phyloP scores from a whole-genome alignment of 2,888 invertebrate species.

The Sabatieria punctata region DNA sequence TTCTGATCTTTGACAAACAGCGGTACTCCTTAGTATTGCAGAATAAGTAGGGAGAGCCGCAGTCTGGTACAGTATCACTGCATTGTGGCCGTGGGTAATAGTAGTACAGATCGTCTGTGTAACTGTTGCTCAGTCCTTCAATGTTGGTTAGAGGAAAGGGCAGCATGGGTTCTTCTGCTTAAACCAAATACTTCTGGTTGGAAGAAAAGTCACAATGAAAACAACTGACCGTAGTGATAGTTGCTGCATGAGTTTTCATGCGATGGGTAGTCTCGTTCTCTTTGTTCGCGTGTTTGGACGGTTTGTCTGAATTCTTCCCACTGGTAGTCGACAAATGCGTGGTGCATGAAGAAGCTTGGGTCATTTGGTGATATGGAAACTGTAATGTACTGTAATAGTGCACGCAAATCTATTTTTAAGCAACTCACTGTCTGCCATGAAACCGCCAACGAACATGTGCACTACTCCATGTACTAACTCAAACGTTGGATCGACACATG shows the following conservation, averaged over 20 bases:
- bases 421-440: constrained; percentile 15
- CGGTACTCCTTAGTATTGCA: constrained; percentile 4
- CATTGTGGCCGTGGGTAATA: constrained; percentile 9
- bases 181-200: neutral
- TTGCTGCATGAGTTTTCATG: constrained; percentile 6
- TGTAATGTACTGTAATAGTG: neutral
- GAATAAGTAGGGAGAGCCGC: constrained; percentile 9
- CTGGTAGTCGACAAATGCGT: constrained; percentile 30
- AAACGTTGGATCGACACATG: constrained; percentile 17
- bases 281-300: constrained; percentile 10
- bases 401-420: too few relatives aligned
- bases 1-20: constrained; percentile 5
- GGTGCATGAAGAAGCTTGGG: constrained; percentile 32
- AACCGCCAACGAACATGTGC: constrained; percentile 21
- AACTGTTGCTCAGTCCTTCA: constrained; percentile 9
- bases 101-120: constrained; percentile 7
- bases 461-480: constrained; percentile 21
- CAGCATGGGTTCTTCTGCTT: constrained; percentile 2
- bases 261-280: constrained; percentile 8
- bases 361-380: constrained; percentile 30
- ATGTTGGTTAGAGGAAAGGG: constrained; percentile 8
- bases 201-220: neutral
- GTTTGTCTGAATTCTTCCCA: constrained; percentile 29
- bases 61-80: constrained; percentile 2
- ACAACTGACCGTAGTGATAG: neutral